phyloP scores from a whole-genome alignment of 2,888 invertebrate species.

The Euzetes globulus region DNA sequence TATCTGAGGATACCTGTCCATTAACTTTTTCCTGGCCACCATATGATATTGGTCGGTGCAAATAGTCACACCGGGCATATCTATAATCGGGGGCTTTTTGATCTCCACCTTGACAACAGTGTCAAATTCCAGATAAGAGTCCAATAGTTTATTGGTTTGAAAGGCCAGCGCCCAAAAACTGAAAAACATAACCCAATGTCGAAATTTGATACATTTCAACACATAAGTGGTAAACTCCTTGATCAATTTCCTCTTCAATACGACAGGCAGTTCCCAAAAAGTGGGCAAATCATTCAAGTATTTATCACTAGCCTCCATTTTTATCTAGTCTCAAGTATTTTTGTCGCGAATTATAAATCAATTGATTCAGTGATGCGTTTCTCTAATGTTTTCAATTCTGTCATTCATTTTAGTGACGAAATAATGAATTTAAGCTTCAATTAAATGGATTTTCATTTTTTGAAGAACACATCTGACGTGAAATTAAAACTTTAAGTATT shows the following conservation, averaged over 20 bases:
- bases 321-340: neutral
- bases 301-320: too few relatives aligned
- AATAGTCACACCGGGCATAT: neutral
- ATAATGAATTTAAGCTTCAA: neutral
- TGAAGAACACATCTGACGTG: neutral
- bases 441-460: neutral
- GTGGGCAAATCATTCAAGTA: neutral
- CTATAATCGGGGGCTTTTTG: neutral
- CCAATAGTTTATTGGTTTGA: neutral
- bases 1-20: neutral
- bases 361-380: neutral
- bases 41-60: neutral
- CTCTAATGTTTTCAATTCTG: neutral
- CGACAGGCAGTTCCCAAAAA: neutral
- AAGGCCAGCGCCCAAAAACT: neutral
- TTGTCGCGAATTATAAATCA: neutral
- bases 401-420: neutral
- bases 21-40: neutral
- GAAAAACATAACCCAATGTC: slow-evolving; percentile 6
- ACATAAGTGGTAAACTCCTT: neutral
- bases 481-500: neutral
- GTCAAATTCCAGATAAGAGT: neutral
- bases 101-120: slow-evolving; percentile 18
- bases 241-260: neutral
- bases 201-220: neutral